Evolutionary conservation across 2,888 invertebrate species (phyloP).

Genomic region (Campaea margaritaria): DNA sequence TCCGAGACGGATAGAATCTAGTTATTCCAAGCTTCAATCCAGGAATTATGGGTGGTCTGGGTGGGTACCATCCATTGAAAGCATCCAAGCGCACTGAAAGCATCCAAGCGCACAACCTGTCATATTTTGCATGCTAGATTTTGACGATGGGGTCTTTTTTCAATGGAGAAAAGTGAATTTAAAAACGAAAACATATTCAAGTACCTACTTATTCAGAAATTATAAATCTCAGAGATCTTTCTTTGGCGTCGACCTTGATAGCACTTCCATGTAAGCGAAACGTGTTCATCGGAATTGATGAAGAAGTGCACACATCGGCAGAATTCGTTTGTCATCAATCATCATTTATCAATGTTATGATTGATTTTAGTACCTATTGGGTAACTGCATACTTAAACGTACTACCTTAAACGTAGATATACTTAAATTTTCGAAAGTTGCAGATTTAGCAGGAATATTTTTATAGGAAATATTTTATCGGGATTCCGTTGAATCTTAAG

Average conservation of each 20-base stretch:
- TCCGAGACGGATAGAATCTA: too few species aligned
- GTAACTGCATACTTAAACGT: conserved; percentile 27
- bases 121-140: too few species aligned
- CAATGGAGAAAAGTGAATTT: too few species aligned
- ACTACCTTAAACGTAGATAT: too few species aligned
- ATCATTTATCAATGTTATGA: conserved; percentile 41
- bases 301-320: conserved; percentile 40
- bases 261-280: conserved; percentile 30
- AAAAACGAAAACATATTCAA: not conserved
- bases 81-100: too few species aligned
- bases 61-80: too few species aligned
- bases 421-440: not conserved
- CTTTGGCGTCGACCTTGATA: conserved; percentile 29
- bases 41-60: too few species aligned
- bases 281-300: conserved; percentile 43
- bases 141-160: too few species aligned
- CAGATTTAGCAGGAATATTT: not conserved
- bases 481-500: too few species aligned
- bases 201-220: not conserved
- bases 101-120: too few species aligned
- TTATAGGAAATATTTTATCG: too few species aligned
- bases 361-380: conserved; percentile 15
- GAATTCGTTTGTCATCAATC: conserved; percentile 40
- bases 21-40: too few species aligned
- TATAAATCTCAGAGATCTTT: conserved; percentile 3